A percentile compares a stretch with the other conserved stretches of the same genome.
phyloP scores from a whole-genome alignment of 2,113 vertebrate species.

The Regulus satrapa region DNA sequence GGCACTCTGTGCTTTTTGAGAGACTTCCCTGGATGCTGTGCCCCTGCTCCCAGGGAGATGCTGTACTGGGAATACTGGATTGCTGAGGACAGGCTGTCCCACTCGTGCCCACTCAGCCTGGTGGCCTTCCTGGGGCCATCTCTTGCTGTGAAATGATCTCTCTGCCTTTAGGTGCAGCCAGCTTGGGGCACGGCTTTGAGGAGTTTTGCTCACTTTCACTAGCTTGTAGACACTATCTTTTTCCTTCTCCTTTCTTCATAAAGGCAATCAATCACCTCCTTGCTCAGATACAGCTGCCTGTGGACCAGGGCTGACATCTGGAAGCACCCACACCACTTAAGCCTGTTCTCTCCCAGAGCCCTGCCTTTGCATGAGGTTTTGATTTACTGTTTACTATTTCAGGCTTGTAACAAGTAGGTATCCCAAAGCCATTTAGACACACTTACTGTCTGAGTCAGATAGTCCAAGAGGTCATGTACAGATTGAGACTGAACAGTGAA shows the following conservation, averaged over 20 bases:
- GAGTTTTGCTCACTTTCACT: background rate
- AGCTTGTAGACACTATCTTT: background rate
- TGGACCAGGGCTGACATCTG: background rate
- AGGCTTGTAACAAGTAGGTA: slow-evolving; percentile 9
- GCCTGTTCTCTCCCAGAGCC: background rate
- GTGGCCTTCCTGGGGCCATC: background rate
- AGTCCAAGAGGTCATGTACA: slow-evolving; percentile 24
- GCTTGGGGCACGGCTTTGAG: background rate
- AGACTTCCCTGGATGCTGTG: background rate
- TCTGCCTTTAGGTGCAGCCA: background rate
- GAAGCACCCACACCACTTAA: background rate
- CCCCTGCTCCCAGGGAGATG: background rate
- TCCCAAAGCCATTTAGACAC: slow-evolving; percentile 21
- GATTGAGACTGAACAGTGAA: slow-evolving; percentile 25
- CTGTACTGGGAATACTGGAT: background rate
- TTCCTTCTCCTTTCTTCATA: background rate
- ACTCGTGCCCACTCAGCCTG: background rate
- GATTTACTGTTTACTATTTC: slow-evolving; percentile 28
- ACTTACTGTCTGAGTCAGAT: background rate
- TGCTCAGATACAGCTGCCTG: background rate
- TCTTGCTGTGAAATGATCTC: background rate
- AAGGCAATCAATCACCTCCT: background rate
- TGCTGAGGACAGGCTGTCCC: background rate
- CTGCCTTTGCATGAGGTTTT: background rate
- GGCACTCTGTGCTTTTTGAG: background rate